phyloP scores from a whole-genome alignment of 2,113 vertebrate genomes.

The Canis aureus region DNA sequence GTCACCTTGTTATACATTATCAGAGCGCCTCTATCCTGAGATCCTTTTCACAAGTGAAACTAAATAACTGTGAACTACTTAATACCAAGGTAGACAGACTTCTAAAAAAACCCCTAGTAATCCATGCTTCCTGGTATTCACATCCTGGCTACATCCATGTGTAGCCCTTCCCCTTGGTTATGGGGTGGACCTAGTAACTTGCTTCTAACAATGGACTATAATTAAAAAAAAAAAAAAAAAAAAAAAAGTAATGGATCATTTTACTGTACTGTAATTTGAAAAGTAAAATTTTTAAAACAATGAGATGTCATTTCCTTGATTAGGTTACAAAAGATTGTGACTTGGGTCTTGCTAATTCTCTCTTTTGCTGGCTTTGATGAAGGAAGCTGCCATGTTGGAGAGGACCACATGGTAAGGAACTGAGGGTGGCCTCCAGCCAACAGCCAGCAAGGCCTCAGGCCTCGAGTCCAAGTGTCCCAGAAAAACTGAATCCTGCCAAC shows the following conservation, averaged over 20 bases:
- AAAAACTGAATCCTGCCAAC: conserved; percentile 3
- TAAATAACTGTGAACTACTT: conserved; percentile 3
- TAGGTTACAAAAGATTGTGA: conserved; percentile 28
- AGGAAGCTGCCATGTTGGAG: not conserved
- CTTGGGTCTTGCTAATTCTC: not conserved
- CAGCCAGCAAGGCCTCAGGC: not conserved
- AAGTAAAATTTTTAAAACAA: conserved; percentile 27
- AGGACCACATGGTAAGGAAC: not conserved
- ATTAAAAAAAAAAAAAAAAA: not conserved
- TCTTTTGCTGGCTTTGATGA: not conserved
- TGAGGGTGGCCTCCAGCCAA: not conserved
- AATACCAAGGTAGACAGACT: not conserved
- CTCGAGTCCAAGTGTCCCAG: not conserved
- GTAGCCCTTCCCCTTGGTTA: not conserved
- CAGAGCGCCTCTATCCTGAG: not conserved
- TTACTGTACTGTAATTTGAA: conserved; percentile 7
- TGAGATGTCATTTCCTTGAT: not conserved
- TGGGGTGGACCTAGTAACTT: not conserved
- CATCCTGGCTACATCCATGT: not conserved
- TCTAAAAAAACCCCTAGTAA: not conserved
- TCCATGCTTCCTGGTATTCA: not conserved
- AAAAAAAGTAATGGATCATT: not conserved
- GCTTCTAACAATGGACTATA: not conserved
- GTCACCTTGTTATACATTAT: not conserved
- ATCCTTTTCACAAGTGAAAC: conserved; percentile 39